Evolutionary conservation across 2,113 vertebrate species (phyloP).

Genomic region (Alexandromys fortis): DNA sequence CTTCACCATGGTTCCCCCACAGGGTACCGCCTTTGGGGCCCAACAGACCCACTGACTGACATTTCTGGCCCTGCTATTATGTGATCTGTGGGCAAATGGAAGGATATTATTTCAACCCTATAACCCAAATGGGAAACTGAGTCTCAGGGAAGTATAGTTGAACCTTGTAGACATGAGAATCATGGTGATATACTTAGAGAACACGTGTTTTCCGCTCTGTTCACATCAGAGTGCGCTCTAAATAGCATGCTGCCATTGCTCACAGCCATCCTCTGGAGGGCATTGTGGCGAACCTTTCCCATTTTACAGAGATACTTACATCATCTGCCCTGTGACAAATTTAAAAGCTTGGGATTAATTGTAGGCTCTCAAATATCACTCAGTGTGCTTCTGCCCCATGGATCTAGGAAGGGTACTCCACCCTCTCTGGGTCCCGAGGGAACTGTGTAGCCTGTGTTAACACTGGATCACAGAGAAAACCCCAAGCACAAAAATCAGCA

Average conservation of each 20-base stretch:
- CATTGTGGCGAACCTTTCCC: not conserved
- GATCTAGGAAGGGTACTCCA: not conserved
- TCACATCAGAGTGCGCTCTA: not conserved
- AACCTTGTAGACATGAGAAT: too few relatives aligned
- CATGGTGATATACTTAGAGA: not conserved
- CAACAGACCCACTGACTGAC: not conserved
- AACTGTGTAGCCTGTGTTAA: not conserved
- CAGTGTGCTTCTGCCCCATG: not conserved
- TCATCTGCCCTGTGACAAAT: not conserved
- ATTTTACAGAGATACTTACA: not conserved
- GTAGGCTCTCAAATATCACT: not conserved
- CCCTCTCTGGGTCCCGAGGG: not conserved
- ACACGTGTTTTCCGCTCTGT: rapidly evolving
- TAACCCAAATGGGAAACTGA: not conserved
- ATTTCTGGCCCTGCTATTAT: not conserved
- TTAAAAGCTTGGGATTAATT: not conserved
- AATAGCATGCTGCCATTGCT: not conserved
- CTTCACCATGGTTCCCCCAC: not conserved
- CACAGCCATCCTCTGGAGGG: not conserved
- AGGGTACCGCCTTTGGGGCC: not conserved
- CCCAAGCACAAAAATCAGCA: not conserved
- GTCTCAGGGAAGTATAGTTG: not conserved
- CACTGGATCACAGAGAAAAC: not conserved
- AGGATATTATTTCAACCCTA: not conserved
- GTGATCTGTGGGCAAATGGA: not conserved